A percentile compares a stretch with the other conserved stretches of the same genome.
phyloP scores from a whole-genome alignment of 2,888 invertebrate genomes.

The Xanthorhoe spadicearia region DNA sequence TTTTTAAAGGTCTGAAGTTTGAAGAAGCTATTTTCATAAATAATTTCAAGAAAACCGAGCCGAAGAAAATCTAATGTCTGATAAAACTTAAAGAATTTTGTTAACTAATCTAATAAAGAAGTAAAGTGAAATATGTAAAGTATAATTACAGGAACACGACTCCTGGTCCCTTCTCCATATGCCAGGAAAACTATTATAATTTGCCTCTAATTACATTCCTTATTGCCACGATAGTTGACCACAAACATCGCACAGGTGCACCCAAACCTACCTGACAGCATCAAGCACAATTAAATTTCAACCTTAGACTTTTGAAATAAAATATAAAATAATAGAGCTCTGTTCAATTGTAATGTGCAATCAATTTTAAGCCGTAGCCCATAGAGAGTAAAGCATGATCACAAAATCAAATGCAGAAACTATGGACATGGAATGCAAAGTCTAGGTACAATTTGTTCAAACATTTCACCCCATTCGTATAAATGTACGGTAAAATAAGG shows the following conservation, averaged over 20 bases:
- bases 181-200: slow-evolving; percentile 17
- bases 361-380: slow-evolving; percentile 20
- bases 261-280: slow-evolving; percentile 7
- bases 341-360: slow-evolving; percentile 1
- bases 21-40: too few relatives aligned
- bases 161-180: slow-evolving; percentile 2
- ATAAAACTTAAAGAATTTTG: too few relatives aligned
- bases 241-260: slow-evolving; percentile 30
- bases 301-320: background rate
- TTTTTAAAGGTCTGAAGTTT: too few relatives aligned
- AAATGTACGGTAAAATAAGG: slow-evolving; percentile 37
- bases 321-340: slow-evolving; percentile 1
- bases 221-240: slow-evolving; percentile 25
- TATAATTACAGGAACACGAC: background rate
- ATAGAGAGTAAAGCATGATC: slow-evolving; percentile 16
- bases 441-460: slow-evolving; percentile 44
- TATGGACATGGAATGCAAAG: slow-evolving; percentile 30
- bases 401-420: slow-evolving; percentile 18
- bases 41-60: too few relatives aligned
- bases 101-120: too few relatives aligned
- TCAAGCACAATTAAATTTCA: slow-evolving; percentile 11
- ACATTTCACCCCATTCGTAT: slow-evolving; percentile 38
- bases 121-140: background rate
- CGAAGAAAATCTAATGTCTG: too few relatives aligned
- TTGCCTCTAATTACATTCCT: slow-evolving; percentile 21